These are phyloP conservation scores for Pangasianodon hypophthalmus DNA, from an alignment of 2,113 vertebrate species.

Conservation along the genomic window DNA sequence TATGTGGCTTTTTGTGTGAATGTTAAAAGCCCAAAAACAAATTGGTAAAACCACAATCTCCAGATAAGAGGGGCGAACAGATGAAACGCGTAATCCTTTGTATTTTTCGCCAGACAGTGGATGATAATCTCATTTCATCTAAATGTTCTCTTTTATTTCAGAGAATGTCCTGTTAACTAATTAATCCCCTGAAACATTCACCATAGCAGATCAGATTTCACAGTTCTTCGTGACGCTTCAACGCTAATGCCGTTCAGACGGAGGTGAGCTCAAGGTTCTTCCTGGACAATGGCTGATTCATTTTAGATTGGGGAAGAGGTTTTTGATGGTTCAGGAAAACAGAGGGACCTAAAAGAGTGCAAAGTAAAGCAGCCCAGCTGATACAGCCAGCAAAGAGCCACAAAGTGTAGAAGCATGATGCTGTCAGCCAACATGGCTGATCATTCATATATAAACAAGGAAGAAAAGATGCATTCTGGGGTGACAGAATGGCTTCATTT, in stretches of 20 bases:
- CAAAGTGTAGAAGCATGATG: slow-evolving; percentile 23
- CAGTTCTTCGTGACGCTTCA: slow-evolving; percentile 42
- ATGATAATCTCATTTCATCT: slow-evolving; percentile 65
- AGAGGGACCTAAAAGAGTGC: background rate
- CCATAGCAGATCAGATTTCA: slow-evolving; percentile 55
- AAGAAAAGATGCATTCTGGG: slow-evolving; percentile 9
- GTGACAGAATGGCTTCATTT: slow-evolving; percentile 18
- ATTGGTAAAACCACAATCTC: slow-evolving; percentile 64
- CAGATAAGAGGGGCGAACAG: slow-evolving; percentile 60
- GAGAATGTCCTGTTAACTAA: slow-evolving; percentile 60
- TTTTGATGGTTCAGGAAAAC: slow-evolving; percentile 8
- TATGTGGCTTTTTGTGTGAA: slow-evolving; percentile 60
- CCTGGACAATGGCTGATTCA: slow-evolving; percentile 48
- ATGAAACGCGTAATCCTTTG: slow-evolving; percentile 67
- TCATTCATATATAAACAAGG: slow-evolving; percentile 37
- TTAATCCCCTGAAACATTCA: slow-evolving; percentile 64
- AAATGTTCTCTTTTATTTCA: slow-evolving; percentile 58
- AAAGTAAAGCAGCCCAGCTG: slow-evolving; percentile 18
- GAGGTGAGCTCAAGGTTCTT: slow-evolving; percentile 38
- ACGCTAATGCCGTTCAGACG: slow-evolving; percentile 39
- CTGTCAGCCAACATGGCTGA: slow-evolving; percentile 23
- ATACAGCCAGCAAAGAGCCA: slow-evolving; percentile 6
- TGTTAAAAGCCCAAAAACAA: slow-evolving; percentile 65
- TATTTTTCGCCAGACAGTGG: slow-evolving; percentile 55
- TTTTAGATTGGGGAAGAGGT: slow-evolving; percentile 31